Base-by-base conservation (phyloP, 2,113 vertebrate species). In the Apeltes quadracus region DNA sequence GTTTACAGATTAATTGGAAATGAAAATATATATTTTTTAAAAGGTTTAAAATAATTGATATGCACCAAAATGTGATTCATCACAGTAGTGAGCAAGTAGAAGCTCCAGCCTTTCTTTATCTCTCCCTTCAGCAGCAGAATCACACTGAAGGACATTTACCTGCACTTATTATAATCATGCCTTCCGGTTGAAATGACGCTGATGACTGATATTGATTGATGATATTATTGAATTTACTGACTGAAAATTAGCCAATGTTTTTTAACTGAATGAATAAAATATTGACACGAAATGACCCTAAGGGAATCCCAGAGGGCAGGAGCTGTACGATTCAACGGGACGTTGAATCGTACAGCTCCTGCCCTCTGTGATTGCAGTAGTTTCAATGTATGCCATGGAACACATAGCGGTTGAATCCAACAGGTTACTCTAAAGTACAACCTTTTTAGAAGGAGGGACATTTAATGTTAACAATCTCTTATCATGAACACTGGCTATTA, bases 351-450 rank as follows among this genome's bases (percentile, higher is more conserved):
- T 4, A 39, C 20, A 59, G 34, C 32, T 9, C 29, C 3, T 34
- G 20, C 2, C 1, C 36, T 39, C 23, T 39, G 6, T 23, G 58
- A 4, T 5, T 25, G 7, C 39, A 25, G 3, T 1, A 59, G 4
- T 16, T 39, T 5, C 1, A 58, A 23, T 9, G 22, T 61, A 58
- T 36, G 23, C 25, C 23, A 16, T 25, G 25, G 53, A 29, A 20
- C 32, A 58, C 32, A 15, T 36, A 34, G 12, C 3, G 7, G 18
- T 58, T 22, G 11, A 36, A 22, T 36, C 18, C 32, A 57, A 29
- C 32, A 58, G 38, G 56, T 58, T 58, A 58, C 11, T 58, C 36
- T n/a, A 16, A 55, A 55, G 54, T 55, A 15, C 25, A 55, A 16
- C 25, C 53, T 16, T 25, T 55, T 32, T 27, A 18, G 15, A 51